Percentiles rank a stretch among this genome's conserved stretches.
Conservation (phyloP, 2,797 vertebrate species). For the Myotis pilosus region DNA sequence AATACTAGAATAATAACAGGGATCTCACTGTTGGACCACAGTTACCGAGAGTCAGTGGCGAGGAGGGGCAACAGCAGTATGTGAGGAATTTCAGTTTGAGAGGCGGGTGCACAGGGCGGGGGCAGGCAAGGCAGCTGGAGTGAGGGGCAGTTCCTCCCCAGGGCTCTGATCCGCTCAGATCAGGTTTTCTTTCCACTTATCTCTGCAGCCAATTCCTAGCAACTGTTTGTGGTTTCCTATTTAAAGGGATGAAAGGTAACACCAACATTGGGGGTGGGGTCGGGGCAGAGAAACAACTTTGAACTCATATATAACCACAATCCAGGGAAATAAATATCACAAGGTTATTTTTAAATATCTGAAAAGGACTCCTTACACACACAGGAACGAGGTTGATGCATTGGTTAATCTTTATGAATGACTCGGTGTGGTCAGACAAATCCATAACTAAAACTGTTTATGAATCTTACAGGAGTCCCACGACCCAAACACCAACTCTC, state of each 20-base stretch:
- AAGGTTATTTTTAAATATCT: constrained; percentile 12
- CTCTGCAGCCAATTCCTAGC: not conserved
- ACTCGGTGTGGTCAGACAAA: not conserved
- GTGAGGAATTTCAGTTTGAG: not conserved
- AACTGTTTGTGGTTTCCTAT: constrained; percentile 31
- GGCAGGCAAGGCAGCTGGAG: not conserved
- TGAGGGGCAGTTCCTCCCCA: not conserved
- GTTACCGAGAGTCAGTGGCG: not conserved
- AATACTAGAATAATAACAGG: not conserved
- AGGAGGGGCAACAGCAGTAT: not conserved
- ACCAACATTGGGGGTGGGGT: not conserved
- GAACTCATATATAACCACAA: not conserved
- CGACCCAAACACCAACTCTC: not conserved
- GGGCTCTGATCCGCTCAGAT: not conserved
- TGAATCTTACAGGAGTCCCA: not conserved
- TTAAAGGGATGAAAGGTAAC: not conserved
- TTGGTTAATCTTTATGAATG: not conserved
- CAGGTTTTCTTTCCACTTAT: not conserved
- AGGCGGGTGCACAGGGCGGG: not conserved
- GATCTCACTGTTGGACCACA: too few relatives aligned
- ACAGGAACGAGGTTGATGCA: not conserved
- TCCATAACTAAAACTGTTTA: not conserved
- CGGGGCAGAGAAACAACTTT: not conserved
- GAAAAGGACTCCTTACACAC: not conserved
- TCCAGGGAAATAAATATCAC: not conserved